A percentile compares a stretch with the other conserved stretches of the same genome.
Conservation (phyloP, 2,888 invertebrate genomes). For the Athalia cordata region DNA sequence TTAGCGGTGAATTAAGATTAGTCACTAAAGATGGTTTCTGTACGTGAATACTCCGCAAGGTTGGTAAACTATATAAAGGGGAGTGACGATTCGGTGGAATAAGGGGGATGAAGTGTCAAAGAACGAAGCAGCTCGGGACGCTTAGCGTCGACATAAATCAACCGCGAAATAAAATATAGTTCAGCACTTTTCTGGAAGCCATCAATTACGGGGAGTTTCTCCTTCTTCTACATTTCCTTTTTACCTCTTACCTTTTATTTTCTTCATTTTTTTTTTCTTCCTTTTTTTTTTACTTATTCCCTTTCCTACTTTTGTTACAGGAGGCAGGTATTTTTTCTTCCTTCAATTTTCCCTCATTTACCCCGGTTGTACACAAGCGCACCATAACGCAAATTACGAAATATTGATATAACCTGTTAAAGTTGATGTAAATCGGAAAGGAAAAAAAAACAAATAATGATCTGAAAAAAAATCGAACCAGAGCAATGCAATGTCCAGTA, state of each 20-base stretch:
- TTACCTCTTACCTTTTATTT: no score
- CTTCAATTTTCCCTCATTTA: no score
- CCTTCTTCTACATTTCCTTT: background rate
- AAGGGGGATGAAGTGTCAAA: constrained; percentile 19
- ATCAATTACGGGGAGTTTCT: constrained; percentile 3
- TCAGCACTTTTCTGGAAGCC: constrained; percentile 27
- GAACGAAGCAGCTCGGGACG: constrained; percentile 6
- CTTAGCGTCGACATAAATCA: constrained; percentile 28
- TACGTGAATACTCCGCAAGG: no score
- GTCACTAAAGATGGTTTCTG: background rate
- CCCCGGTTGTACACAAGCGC: no score
- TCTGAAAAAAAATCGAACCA: background rate
- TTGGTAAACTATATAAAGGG: background rate
- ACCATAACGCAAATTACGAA: no score
- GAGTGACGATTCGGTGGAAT: background rate
- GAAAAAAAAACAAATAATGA: background rate
- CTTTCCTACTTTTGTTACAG: no score
- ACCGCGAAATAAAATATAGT: constrained; percentile 22
- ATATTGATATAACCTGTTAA: no score
- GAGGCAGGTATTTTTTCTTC: no score
- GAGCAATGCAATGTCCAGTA: background rate
- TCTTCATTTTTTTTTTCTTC: no score
- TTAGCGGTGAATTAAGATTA: constrained; percentile 42
- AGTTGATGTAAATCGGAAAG: no score
- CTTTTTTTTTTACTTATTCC: no score